Percentiles rank a stretch among this genome's conserved stretches.
Conservation (phyloP, 2,797 vertebrate species). For the Remorina albescens region DNA sequence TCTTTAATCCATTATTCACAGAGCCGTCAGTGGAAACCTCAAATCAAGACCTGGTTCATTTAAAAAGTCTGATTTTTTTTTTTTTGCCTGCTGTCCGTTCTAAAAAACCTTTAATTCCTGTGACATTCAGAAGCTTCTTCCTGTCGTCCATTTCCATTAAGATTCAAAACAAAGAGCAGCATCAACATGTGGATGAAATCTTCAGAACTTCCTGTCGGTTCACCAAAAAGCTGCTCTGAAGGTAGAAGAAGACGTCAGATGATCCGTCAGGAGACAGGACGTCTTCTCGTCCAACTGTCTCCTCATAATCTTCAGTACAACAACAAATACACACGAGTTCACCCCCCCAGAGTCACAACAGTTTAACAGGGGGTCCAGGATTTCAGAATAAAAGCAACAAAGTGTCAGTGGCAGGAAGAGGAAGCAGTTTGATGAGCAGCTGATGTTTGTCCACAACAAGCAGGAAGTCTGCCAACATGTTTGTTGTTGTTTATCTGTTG, state of each 20-base stretch:
- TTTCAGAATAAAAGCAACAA: not conserved
- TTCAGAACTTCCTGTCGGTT: no score
- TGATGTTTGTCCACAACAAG: no score
- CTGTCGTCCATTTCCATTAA: no score
- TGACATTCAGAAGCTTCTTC: not conserved
- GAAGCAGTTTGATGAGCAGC: no score
- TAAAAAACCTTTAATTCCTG: not conserved
- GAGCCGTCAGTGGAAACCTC: conserved; percentile 19
- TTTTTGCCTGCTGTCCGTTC: not conserved
- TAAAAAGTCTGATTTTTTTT: not conserved
- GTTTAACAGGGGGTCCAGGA: not conserved
- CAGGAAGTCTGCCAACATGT: no score
- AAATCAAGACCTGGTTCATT: conserved; percentile 14
- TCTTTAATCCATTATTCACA: conserved; percentile 58
- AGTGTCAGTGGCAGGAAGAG: no score
- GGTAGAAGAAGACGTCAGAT: no score
- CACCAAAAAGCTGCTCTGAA: no score
- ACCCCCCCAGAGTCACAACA: not conserved
- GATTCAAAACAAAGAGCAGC: no score
- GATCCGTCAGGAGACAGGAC: no score
- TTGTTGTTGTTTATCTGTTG: no score
- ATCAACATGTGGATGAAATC: no score
- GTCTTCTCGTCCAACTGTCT: conserved; percentile 14
- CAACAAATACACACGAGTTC: not conserved
- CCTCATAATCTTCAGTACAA: not conserved